These are phyloP conservation scores for Dysdera silvatica DNA, from an alignment of 1,140 invertebrate species.

Conservation along the genomic window DNA sequence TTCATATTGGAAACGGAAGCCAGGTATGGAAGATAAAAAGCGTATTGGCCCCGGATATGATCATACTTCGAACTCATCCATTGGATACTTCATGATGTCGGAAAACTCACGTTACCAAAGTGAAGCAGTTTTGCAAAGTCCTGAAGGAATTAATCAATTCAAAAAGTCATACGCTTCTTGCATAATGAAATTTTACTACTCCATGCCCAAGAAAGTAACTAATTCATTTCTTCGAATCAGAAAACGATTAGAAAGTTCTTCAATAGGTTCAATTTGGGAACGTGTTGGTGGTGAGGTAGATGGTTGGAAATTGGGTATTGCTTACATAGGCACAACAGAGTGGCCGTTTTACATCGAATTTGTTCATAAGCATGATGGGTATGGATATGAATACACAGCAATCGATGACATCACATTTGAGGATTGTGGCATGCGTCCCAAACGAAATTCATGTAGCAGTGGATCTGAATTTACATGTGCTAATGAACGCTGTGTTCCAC, in stretches of 20 bases:
- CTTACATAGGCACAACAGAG: conserved; percentile 23
- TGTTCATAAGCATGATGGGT: not conserved
- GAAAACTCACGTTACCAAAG: not conserved
- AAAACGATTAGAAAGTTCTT: conserved; percentile 3
- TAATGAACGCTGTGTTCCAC: conserved; percentile 24
- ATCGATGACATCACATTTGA: conserved; percentile 42
- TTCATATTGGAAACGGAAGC: not conserved
- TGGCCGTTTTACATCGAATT: conserved; percentile 19
- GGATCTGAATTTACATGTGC: conserved; percentile 19
- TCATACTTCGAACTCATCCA: conserved; percentile 8
- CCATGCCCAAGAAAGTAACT: not conserved
- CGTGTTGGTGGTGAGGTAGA: not conserved
- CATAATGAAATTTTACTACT: conserved; percentile 27
- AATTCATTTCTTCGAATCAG: conserved; percentile 2
- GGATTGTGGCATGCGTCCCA: conserved; percentile 34
- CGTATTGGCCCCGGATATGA: conserved; percentile 10
- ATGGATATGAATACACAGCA: conserved; percentile 36
- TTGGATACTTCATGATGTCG: conserved; percentile 13
- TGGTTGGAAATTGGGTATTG: conserved; percentile 21
- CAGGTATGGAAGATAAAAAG: not conserved
- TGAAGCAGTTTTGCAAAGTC: conserved; percentile 4
- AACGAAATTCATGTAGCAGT: conserved; percentile 21
- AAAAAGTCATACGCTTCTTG: conserved; percentile 24
- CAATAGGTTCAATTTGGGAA: conserved; percentile 8
- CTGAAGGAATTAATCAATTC: not conserved